Evolutionary conservation across 1,140 invertebrate genomes (phyloP).

Genomic region (Achatina immaculata): DNA sequence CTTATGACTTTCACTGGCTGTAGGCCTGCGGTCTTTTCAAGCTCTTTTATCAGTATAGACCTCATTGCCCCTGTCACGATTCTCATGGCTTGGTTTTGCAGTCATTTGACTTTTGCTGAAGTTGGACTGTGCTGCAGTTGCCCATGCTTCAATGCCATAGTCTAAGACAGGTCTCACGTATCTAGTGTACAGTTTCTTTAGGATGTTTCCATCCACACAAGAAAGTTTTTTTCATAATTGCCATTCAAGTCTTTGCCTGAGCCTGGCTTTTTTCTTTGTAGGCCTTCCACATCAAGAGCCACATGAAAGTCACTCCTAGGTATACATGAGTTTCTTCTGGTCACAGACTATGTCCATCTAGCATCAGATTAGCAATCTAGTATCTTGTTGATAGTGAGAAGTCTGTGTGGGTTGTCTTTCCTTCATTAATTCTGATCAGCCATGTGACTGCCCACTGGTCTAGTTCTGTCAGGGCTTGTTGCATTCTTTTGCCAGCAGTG

Average conservation of each 20-base stretch:
- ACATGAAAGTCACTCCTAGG: slow-evolving; percentile 22
- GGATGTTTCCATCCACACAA: slow-evolving; percentile 10
- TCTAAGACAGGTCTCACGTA: slow-evolving; percentile 32
- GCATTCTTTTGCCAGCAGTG: slow-evolving; percentile 19
- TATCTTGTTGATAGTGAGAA: slow-evolving; percentile 17
- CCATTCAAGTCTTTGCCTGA: neutral
- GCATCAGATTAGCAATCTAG: neutral
- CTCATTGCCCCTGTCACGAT: slow-evolving; percentile 36
- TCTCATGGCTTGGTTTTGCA: slow-evolving; percentile 38
- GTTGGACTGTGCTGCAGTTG: slow-evolving; percentile 32
- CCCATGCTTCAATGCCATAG: slow-evolving; percentile 34
- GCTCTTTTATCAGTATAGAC: slow-evolving; percentile 18
- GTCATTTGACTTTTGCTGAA: slow-evolving; percentile 16
- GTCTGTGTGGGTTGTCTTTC: slow-evolving; percentile 24
- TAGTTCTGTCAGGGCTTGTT: slow-evolving; percentile 25
- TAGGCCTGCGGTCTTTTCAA: too few relatives aligned
- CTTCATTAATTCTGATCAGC: slow-evolving; percentile 11
- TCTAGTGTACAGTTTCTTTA: slow-evolving; percentile 20
- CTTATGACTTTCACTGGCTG: too few relatives aligned
- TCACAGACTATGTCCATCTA: neutral
- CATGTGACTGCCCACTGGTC: slow-evolving; percentile 29
- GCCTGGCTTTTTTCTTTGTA: slow-evolving; percentile 22
- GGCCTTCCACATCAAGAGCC: slow-evolving; percentile 18
- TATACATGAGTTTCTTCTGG: slow-evolving; percentile 20
- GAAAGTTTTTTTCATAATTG: slow-evolving; percentile 2